Evolutionary conservation across 2,113 vertebrate genomes (phyloP).

Genomic region (Hippopotamus amphibius): DNA sequence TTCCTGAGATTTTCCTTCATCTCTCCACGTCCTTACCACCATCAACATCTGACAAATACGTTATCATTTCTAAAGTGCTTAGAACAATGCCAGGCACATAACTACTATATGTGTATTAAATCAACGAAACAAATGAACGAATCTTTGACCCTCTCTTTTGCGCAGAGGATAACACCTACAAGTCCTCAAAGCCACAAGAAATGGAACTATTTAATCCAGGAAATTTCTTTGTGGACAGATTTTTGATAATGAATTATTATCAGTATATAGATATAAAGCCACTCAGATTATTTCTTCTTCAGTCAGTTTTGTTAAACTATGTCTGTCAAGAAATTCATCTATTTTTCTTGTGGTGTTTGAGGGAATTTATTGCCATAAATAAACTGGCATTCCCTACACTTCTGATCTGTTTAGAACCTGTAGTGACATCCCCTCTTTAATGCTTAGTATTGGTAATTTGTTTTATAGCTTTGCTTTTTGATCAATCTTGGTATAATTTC

Average conservation of each 20-base stretch:
- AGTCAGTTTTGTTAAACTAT: background rate
- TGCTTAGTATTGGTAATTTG: background rate
- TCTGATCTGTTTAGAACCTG: background rate
- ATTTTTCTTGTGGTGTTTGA: background rate
- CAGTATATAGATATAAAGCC: background rate
- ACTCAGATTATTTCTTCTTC: conserved; percentile 16
- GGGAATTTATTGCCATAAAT: background rate
- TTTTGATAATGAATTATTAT: conserved; percentile 14
- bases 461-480: background rate
- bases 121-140: background rate
- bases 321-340: background rate
- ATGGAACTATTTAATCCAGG: background rate
- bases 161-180: background rate
- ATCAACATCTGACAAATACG: background rate
- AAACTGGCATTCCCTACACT: background rate
- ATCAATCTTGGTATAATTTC: background rate
- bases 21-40: background rate
- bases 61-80: background rate
- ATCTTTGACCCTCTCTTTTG: background rate
- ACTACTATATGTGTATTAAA: background rate
- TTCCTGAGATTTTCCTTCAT: background rate
- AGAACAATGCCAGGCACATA: background rate
- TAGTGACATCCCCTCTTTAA: background rate
- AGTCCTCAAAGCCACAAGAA: background rate
- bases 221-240: background rate